Percentiles rank a stretch among this genome's conserved stretches.
These are phyloP conservation scores for Phalangium opilio DNA, from an alignment of 2,888 invertebrate species.

Conservation along the genomic window DNA sequence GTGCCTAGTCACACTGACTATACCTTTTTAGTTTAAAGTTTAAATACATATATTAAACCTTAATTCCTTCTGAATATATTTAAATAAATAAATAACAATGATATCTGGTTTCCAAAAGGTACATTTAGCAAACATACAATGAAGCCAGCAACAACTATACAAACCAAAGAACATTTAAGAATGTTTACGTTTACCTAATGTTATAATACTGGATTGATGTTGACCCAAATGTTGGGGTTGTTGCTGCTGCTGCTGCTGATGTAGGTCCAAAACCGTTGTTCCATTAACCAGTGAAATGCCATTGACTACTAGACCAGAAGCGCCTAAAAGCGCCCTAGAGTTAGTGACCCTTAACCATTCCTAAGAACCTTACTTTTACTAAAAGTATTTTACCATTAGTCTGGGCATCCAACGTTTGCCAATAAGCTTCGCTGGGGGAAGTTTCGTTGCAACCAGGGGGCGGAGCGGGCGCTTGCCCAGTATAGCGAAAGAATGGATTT, in stretches of 20 bases:
- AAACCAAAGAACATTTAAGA: neutral
- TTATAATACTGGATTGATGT: constrained; percentile 12
- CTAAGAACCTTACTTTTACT: no score
- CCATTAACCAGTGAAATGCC: constrained; percentile 17
- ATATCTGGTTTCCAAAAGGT: no score
- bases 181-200: constrained; percentile 8
- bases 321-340: no score
- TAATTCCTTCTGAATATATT: no score
- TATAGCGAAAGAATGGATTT: constrained; percentile 49
- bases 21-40: no score
- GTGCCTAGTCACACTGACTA: no score
- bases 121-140: no score
- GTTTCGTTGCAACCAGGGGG: constrained; percentile 79
- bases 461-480: constrained; percentile 77
- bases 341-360: no score
- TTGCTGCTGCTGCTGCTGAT: constrained; percentile 13
- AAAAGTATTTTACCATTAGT: neutral
- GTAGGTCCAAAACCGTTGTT: constrained; percentile 15
- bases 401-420: constrained; percentile 35
- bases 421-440: constrained; percentile 86
- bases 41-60: no score
- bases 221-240: constrained; percentile 10
- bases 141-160: no score
- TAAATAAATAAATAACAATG: no score
- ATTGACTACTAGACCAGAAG: constrained; percentile 11